Percentiles rank a stretch among this genome's conserved stretches.
Conservation (phyloP, 2,797 vertebrate species). For the Diplodus puntazzo region DNA sequence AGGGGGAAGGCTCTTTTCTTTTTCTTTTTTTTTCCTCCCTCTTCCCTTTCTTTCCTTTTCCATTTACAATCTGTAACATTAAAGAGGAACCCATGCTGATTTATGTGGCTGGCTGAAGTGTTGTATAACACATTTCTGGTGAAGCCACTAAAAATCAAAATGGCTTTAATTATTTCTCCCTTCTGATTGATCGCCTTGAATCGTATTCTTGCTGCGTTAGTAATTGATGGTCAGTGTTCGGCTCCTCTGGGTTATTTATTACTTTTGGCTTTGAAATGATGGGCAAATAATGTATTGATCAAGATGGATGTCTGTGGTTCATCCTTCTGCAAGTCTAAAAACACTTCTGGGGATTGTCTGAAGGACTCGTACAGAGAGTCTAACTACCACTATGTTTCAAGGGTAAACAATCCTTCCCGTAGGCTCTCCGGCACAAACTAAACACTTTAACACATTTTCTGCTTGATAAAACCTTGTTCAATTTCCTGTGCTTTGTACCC, state of each 20-base stretch:
- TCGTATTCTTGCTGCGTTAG: slow-evolving; percentile 20
- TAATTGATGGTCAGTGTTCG: slow-evolving; percentile 38
- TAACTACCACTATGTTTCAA: slow-evolving; percentile 58
- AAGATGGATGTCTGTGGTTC: slow-evolving; percentile 5
- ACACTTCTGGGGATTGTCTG: slow-evolving; percentile 21
- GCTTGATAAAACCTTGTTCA: slow-evolving; percentile 78
- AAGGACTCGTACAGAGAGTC: slow-evolving; percentile 20
- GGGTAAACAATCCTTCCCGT: slow-evolving; percentile 68
- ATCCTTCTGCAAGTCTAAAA: background rate
- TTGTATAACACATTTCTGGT: slow-evolving; percentile 52
- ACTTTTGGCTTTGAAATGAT: slow-evolving; percentile 6
- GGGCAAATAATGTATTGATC: slow-evolving; percentile 31
- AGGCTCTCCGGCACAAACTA: slow-evolving; percentile 46
- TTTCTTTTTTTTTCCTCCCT: background rate
- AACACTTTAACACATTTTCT: slow-evolving; percentile 75
- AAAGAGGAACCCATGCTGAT: slow-evolving; percentile 47
- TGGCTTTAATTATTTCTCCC: slow-evolving; percentile 54
- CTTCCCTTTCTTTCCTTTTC: slow-evolving; percentile 54
- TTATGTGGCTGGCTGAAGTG: slow-evolving; percentile 53
- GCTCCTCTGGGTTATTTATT: slow-evolving; percentile 4
- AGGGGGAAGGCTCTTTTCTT: slow-evolving; percentile 15
- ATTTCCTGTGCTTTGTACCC: slow-evolving; percentile 66
- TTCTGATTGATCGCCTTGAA: slow-evolving; percentile 14
- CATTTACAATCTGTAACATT: slow-evolving; percentile 48
- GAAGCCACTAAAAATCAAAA: slow-evolving; percentile 50